Evolutionary conservation across 2,113 vertebrate genomes (phyloP).

Genomic region (Climacteris rufus): DNA sequence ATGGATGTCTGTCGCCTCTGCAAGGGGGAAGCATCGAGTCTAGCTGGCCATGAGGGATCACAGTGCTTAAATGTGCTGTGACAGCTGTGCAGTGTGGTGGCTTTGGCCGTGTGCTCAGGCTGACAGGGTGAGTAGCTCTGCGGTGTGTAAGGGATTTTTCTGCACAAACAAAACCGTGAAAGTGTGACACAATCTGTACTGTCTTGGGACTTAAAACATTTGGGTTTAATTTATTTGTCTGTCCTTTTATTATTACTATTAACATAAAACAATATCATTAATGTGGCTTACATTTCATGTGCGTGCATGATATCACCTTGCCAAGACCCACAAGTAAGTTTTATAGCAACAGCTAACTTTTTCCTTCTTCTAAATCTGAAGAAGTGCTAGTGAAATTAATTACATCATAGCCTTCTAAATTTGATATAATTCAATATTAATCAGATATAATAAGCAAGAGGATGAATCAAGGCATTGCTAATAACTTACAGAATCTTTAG

Average conservation of each 20-base stretch:
- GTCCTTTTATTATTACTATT: background rate
- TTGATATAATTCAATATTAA: background rate
- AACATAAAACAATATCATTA: background rate
- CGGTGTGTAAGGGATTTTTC: background rate
- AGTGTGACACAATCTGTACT: background rate
- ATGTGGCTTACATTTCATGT: background rate
- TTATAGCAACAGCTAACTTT: background rate
- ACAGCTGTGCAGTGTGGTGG: background rate
- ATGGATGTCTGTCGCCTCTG: background rate
- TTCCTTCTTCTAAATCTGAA: background rate
- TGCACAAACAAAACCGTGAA: background rate
- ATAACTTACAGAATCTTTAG: background rate
- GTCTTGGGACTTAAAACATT: background rate
- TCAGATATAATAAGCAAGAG: background rate
- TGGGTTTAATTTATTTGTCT: background rate
- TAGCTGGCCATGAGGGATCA: background rate
- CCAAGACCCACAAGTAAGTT: background rate
- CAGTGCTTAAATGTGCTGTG: background rate
- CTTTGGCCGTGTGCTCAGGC: background rate
- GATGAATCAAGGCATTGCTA: background rate
- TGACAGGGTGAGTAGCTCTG: background rate
- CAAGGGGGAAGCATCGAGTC: background rate
- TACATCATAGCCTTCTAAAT: background rate
- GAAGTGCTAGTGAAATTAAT: background rate
- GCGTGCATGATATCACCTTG: background rate